Evolutionary conservation across 2,113 vertebrate genomes (phyloP), one percentile per base, ranked within the genome.

Genomic region (Nothocercus nigrocapillus): DNA sequence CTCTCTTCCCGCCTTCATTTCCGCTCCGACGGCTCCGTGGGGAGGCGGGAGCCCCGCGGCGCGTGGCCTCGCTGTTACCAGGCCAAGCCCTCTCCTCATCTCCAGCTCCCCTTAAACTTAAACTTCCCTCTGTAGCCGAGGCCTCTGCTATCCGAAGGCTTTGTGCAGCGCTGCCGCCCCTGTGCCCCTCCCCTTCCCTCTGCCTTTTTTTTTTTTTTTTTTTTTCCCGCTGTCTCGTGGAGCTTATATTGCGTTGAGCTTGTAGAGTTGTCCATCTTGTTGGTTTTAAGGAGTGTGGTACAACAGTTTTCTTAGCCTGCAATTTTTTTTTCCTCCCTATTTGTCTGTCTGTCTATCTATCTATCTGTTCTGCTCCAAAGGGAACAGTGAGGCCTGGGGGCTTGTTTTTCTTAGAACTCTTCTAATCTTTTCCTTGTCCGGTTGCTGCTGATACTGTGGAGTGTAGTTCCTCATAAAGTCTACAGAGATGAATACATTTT

Each of bases 161-260:
- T 94, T 96, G 96, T 95, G 86, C 82, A 34, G 69, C 76, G 2
- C 88, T 72, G 66, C 78, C 64, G 8, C 73, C 24, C 49, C 9
- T 28, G 74, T 12, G 90, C 84, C 83, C 88, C 93, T 91, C 85
- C 93, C 88, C 82, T 45, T 15, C 5, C 9, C 36, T 72, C 30
- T 32, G 17, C 21, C 49, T 49, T 21, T 49, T 9, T 47, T 20
- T 47, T 20, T 20, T 47, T 28, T 28, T 45, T 66, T 28, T 67
- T 38, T 42, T 19, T 28, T 44, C 14, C 16, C 16, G 14, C 14
- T 15, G 58, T 15, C 21, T 24, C 78, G 25, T 82, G 93, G 22
- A 27, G 88, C 75, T 73, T 2, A 9, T n/a, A 34, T 3, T 21
- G 92, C 76, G 11, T 47, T 45, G 12, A 47, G 67, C 68, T 34